Percentiles rank a stretch among this genome's conserved stretches.
phyloP scores from a whole-genome alignment of 2,113 vertebrate species.

The Cathartes aura region DNA sequence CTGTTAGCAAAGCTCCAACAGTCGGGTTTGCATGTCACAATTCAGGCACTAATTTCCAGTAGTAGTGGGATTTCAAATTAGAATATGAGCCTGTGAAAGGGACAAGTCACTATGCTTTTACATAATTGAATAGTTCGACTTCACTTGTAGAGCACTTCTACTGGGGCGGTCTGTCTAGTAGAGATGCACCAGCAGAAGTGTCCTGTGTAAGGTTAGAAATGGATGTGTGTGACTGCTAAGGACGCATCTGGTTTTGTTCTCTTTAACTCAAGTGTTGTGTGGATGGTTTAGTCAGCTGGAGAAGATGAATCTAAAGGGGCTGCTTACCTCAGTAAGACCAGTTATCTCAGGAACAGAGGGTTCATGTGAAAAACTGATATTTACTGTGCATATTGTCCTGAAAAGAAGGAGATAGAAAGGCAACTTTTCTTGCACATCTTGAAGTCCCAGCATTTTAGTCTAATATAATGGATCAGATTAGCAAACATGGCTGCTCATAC shows the following conservation, averaged over 20 bases:
- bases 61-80: neutral
- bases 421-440: neutral
- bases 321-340: neutral
- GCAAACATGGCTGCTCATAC: neutral
- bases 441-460: neutral
- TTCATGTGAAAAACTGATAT: neutral
- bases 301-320: neutral
- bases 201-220: neutral
- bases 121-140: neutral
- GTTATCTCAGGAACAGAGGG: neutral
- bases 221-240: neutral
- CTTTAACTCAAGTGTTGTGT: neutral
- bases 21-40: neutral
- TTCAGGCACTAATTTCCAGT: neutral
- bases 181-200: neutral
- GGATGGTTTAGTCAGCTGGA: neutral
- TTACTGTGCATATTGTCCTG: neutral
- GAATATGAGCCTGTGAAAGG: neutral
- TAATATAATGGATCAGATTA: neutral
- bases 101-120: neutral
- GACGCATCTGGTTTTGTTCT: neutral
- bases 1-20: neutral
- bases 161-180: neutral
- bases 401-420: neutral
- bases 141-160: neutral